Evolutionary conservation across 2,797 vertebrate species (phyloP).

Genomic region (Pteropus rufus): DNA sequence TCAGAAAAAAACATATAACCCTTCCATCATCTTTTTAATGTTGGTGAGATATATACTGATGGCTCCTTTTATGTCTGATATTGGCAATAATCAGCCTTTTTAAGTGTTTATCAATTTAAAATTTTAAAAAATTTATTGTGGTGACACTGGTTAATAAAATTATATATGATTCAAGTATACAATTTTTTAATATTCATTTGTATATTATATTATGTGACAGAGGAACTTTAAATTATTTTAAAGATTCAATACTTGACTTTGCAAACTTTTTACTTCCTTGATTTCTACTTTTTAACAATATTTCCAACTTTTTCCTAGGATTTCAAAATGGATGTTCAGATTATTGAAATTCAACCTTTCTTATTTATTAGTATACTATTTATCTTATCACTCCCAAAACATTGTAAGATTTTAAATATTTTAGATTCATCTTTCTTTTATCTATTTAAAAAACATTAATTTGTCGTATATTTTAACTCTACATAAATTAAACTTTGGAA

Average conservation of each 20-base stretch:
- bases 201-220: no score
- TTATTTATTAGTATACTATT: neutral
- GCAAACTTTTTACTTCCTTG: neutral
- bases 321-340: neutral
- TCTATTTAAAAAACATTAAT: neutral
- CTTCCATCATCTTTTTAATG: neutral
- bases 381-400: neutral
- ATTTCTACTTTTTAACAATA: neutral
- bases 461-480: neutral
- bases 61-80: neutral
- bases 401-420: neutral
- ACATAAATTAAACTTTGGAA: neutral
- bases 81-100: neutral
- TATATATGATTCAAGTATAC: no score
- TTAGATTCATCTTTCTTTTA: neutral
- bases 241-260: neutral
- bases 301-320: neutral
- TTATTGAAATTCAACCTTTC: neutral
- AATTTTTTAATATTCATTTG: no score
- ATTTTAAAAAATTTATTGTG: no score
- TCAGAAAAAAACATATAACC: neutral
- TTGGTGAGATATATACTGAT: neutral
- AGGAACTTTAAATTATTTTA: neutral
- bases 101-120: neutral
- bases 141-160: no score